Conservation (phyloP, 1,140 invertebrate species). For the Diabrotica virgifera region DNA sequence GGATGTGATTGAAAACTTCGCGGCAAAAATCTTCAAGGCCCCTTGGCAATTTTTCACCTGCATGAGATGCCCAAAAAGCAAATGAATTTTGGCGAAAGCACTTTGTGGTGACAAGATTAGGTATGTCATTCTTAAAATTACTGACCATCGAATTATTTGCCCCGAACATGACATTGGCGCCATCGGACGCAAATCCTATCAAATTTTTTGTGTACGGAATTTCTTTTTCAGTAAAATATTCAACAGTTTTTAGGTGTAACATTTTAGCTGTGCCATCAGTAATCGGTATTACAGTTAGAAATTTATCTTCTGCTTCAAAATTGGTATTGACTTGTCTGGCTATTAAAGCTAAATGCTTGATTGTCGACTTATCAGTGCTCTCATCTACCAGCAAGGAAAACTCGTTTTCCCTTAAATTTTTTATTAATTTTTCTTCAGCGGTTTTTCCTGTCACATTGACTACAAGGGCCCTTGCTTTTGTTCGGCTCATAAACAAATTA, state of each 20-base stretch:
- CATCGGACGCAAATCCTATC: slow-evolving; percentile 4
- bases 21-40: neutral
- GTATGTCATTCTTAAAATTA: neutral
- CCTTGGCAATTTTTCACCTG: neutral
- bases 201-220: neutral
- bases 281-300: slow-evolving; percentile 9
- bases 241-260: slow-evolving; percentile 13
- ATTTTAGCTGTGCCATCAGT: slow-evolving; percentile 5
- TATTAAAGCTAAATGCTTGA: slow-evolving; percentile 16
- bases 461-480: slow-evolving; percentile 9
- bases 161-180: neutral
- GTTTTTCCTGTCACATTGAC: slow-evolving; percentile 11
- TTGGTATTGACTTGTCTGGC: slow-evolving; percentile 4
- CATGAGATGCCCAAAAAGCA: neutral
- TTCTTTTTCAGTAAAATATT: slow-evolving; percentile 9
- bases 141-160: neutral
- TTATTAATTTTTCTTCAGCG: slow-evolving; percentile 1
- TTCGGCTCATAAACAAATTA: slow-evolving; percentile 12
- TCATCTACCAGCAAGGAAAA: slow-evolving; percentile 19
- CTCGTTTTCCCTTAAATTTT: slow-evolving; percentile 3
- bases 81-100: neutral
- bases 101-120: too few species aligned
- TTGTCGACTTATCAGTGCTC: slow-evolving; percentile 16
- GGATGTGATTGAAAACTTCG: neutral
- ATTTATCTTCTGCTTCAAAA: slow-evolving; percentile 8